These are phyloP conservation scores for Hypomesus transpacificus DNA, from an alignment of 2,113 vertebrate species.

Conservation along the genomic window DNA sequence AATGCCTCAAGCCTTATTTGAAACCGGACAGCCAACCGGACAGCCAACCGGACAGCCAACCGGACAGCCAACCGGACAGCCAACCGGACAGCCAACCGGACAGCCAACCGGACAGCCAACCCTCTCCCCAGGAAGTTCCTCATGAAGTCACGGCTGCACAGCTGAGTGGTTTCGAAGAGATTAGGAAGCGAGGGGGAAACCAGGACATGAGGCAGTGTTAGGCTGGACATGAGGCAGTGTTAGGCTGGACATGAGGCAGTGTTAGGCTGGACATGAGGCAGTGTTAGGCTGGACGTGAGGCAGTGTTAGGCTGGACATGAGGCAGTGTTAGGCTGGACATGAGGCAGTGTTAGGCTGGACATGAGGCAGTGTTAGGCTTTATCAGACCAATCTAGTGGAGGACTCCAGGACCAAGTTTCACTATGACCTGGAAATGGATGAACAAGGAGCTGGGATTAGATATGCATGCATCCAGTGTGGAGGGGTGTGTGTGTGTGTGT, in stretches of 20 bases:
- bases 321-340: background rate
- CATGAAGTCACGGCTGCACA: conserved; percentile 23
- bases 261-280: background rate
- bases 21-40: conserved; percentile 23
- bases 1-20: conserved; percentile 38
- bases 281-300: too few species aligned
- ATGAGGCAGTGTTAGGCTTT: background rate
- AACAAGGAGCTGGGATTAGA: background rate
- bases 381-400: conserved; percentile 16
- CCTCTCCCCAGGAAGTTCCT: conserved; percentile 21
- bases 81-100: conserved; percentile 26
- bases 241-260: background rate
- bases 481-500: background rate
- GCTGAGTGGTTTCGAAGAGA: conserved; percentile 23
- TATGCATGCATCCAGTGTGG: background rate
- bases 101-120: conserved; percentile 20
- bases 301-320: background rate
- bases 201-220: too few species aligned
- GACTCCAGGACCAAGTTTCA: background rate
- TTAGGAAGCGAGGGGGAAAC: conserved; percentile 12
- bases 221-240: background rate
- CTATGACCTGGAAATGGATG: background rate
- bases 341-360: background rate
- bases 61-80: conserved; percentile 23
- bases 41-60: conserved; percentile 19